A percentile compares a stretch with the other conserved stretches of the same genome.
phyloP scores from a whole-genome alignment of 2,888 invertebrate species.

The Shargacucullia verbasci region DNA sequence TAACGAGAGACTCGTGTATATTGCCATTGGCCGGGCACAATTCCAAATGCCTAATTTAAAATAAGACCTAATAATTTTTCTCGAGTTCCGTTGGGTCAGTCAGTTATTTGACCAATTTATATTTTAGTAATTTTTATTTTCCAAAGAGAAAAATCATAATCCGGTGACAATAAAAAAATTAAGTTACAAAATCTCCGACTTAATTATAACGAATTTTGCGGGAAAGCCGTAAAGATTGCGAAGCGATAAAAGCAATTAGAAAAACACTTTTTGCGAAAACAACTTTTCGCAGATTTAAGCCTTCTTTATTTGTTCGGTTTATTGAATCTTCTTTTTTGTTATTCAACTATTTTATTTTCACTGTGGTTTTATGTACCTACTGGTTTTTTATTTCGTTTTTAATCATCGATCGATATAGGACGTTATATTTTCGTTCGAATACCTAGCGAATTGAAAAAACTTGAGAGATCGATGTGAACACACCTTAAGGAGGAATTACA shows the following conservation, averaged over 20 bases:
- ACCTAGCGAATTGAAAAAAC: no score
- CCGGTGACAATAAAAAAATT: conserved; percentile 20
- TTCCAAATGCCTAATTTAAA: no score
- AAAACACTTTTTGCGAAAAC: conserved; percentile 54
- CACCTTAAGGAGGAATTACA: no score
- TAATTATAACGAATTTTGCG: conserved; percentile 47
- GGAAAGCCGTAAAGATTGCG: conserved; percentile 50
- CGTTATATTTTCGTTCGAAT: no score
- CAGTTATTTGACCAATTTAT: no score
- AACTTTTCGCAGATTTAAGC: conserved; percentile 53
- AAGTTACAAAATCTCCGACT: conserved; percentile 24
- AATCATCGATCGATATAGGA: neutral
- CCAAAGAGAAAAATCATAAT: conserved; percentile 16
- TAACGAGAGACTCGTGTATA: no score
- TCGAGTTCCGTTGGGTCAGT: no score
- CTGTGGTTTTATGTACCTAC: conserved; percentile 28
- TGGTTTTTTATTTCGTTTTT: neutral
- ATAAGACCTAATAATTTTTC: no score
- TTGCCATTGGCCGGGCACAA: no score
- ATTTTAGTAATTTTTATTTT: conserved; percentile 12
- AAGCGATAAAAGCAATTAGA: conserved; percentile 56
- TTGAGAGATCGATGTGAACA: no score
- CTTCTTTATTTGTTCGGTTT: conserved; percentile 52
- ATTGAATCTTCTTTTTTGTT: conserved; percentile 32
- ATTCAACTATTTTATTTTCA: conserved; percentile 20